Conservation (phyloP, 2,113 vertebrate species). For the Motacilla alba region DNA sequence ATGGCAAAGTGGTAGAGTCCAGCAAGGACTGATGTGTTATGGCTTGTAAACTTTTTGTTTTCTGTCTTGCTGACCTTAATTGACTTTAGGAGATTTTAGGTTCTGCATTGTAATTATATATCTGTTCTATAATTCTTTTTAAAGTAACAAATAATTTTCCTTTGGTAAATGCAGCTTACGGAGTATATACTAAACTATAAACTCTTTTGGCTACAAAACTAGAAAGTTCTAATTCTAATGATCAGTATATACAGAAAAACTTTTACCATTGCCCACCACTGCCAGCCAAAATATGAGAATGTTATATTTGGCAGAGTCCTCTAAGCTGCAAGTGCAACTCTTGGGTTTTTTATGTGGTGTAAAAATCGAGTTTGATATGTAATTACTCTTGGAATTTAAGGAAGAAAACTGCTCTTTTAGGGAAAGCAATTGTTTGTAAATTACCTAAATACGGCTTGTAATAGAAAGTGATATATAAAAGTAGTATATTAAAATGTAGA, state of each 20-base stretch:
- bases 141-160: neutral
- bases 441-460: neutral
- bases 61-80: neutral
- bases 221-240: neutral
- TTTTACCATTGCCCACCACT: neutral
- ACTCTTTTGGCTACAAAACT: neutral
- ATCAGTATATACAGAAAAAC: neutral
- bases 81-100: neutral
- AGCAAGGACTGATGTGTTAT: neutral
- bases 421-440: neutral
- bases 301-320: neutral
- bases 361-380: neutral
- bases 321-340: fast-evolving
- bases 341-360: fast-evolving
- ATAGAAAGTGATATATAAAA: neutral
- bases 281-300: neutral
- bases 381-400: neutral
- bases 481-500: neutral
- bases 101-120: neutral
- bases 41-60: neutral
- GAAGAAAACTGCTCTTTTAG: neutral
- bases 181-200: neutral
- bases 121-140: neutral
- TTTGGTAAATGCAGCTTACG: neutral
- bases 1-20: neutral